Conservation (phyloP, 2,797 vertebrate genomes). For the Semotilus atromaculatus region DNA sequence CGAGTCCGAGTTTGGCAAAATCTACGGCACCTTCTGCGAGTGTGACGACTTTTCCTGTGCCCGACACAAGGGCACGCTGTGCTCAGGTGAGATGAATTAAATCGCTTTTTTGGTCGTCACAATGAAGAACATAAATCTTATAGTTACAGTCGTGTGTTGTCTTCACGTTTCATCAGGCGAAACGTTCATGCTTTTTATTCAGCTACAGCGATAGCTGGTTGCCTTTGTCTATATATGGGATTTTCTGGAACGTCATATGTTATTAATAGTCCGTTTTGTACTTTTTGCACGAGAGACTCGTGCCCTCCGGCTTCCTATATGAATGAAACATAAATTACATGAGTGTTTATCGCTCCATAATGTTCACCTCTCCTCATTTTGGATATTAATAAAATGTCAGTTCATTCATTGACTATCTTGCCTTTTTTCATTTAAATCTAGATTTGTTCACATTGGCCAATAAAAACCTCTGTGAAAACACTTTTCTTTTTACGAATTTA, state of each 20-base stretch:
- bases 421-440: neutral
- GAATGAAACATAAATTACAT: neutral
- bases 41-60: constrained; percentile 98
- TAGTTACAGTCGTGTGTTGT: too few relatives aligned
- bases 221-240: neutral
- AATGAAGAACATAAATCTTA: too few relatives aligned
- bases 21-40: constrained; percentile 96
- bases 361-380: neutral
- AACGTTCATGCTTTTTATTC: neutral
- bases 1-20: constrained; percentile 96
- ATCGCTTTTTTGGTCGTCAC: neutral
- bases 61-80: constrained; percentile 93
- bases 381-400: neutral
- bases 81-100: constrained; percentile 85
- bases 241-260: neutral
- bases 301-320: neutral
- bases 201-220: neutral
- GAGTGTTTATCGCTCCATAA: neutral
- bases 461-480: neutral
- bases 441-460: neutral
- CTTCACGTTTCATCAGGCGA: too few relatives aligned
- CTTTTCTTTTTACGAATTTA: neutral
- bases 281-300: neutral
- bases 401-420: neutral
- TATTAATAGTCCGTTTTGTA: neutral